Evolutionary conservation across 2,797 vertebrate genomes (phyloP).

Genomic region (Melanogrammus aeglefinus): DNA sequence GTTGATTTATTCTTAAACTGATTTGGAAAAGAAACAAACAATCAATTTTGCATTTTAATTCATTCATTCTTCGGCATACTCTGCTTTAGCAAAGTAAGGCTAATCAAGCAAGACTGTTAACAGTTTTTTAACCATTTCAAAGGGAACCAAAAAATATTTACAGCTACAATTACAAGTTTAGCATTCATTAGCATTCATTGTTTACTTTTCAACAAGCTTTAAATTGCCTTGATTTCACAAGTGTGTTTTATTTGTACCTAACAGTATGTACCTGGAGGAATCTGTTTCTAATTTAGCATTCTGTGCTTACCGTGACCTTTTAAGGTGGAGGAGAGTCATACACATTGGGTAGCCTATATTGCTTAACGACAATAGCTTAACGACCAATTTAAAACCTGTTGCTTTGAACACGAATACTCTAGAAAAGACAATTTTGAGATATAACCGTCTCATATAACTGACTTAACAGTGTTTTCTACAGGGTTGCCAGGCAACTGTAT

Average conservation of each 20-base stretch:
- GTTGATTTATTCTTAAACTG: slow-evolving; percentile 24
- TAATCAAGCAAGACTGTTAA: slow-evolving; percentile 33
- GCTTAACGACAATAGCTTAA: slow-evolving; percentile 29
- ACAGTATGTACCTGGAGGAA: slow-evolving; percentile 2
- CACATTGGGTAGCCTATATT: slow-evolving; percentile 45
- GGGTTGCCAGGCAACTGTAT: slow-evolving; percentile 60
- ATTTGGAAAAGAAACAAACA: not conserved
- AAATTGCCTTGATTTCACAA: slow-evolving; percentile 28
- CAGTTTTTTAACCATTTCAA: slow-evolving; percentile 28
- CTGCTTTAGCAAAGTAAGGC: slow-evolving; percentile 36
- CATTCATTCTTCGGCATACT: slow-evolving; percentile 33
- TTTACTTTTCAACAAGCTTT: slow-evolving; percentile 24
- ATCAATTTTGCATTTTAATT: slow-evolving; percentile 31
- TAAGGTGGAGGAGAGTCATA: slow-evolving; percentile 57
- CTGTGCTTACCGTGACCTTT: slow-evolving; percentile 19
- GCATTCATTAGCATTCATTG: slow-evolving; percentile 13
- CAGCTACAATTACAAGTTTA: slow-evolving; percentile 20
- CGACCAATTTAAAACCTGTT: slow-evolving; percentile 16
- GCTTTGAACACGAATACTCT: slow-evolving; percentile 24
- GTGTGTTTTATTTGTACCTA: slow-evolving; percentile 22
- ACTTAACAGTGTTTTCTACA: slow-evolving; percentile 41
- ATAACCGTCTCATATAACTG: not conserved
- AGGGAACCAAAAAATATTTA: slow-evolving; percentile 19
- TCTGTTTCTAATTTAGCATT: slow-evolving; percentile 30
- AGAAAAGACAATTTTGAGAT: slow-evolving; percentile 31